phyloP scores from a whole-genome alignment of 2,888 invertebrate species.

The Autographa pulchrina region DNA sequence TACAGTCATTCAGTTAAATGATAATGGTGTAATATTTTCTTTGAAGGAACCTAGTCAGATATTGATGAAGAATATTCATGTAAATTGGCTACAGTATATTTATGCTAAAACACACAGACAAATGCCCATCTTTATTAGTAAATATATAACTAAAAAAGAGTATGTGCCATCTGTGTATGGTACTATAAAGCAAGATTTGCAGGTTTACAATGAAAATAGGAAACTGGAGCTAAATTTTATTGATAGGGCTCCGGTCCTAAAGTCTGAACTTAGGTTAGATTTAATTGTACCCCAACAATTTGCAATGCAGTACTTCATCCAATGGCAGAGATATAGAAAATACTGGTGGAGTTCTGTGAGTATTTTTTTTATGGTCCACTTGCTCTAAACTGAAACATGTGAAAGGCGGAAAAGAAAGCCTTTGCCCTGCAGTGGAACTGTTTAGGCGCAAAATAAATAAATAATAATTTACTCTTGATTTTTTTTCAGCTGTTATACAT shows the following conservation, averaged over 20 bases:
- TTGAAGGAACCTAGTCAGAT: slow-evolving; percentile 74
- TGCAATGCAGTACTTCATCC: slow-evolving; percentile 91
- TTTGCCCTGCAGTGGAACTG: too few relatives aligned
- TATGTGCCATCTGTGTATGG: slow-evolving; percentile 65
- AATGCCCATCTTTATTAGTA: slow-evolving; percentile 72
- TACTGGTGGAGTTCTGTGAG: slow-evolving; percentile 95
- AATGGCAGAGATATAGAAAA: slow-evolving; percentile 93
- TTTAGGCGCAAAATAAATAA: too few relatives aligned
- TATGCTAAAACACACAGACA: slow-evolving; percentile 73
- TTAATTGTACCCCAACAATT: slow-evolving; percentile 83
- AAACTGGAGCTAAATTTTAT: slow-evolving; percentile 58
- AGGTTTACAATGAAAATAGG: slow-evolving; percentile 53
- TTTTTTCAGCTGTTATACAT: too few relatives aligned
- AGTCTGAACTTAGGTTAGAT: slow-evolving; percentile 75
- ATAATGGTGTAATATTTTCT: slow-evolving; percentile 60
- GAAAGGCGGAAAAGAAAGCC: too few relatives aligned
- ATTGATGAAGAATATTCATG: slow-evolving; percentile 76
- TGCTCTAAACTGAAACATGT: too few relatives aligned
- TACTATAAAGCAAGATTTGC: slow-evolving; percentile 59
- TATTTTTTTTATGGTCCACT: slow-evolving; percentile 41
- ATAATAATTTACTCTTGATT: too few relatives aligned
- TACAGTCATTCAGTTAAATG: slow-evolving; percentile 59
- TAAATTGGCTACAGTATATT: slow-evolving; percentile 77
- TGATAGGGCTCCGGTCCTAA: slow-evolving; percentile 55
- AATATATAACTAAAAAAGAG: slow-evolving; percentile 35